A percentile compares a stretch with the other conserved stretches of the same genome.
Conservation (phyloP, 2,113 vertebrate species). For the Proterorhinus semilunaris region DNA sequence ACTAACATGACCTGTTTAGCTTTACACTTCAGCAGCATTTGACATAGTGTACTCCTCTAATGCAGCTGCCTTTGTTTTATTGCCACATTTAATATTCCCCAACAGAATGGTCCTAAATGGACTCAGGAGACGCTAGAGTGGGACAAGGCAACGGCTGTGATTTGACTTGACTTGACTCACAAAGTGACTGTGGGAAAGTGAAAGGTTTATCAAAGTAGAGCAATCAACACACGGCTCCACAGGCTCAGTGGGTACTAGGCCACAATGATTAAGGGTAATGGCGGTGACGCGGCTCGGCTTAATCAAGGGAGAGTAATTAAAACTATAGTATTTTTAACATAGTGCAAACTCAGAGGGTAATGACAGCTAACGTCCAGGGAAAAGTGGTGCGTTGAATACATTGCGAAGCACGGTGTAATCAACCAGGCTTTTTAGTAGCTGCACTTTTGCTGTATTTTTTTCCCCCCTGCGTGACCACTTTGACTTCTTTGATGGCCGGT, state of each 20-base stretch:
- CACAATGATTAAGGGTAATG: constrained; percentile 11
- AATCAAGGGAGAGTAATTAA: constrained; percentile 1
- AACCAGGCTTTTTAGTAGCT: neutral
- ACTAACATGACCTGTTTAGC: neutral
- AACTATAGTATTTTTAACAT: constrained; percentile 6
- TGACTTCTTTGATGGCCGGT: neutral
- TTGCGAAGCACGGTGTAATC: neutral
- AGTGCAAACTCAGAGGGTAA: neutral
- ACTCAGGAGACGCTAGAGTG: neutral
- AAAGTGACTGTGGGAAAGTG: constrained; percentile 13
- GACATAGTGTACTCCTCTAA: neutral
- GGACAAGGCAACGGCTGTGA: neutral
- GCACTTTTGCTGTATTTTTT: neutral
- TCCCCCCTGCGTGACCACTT: neutral
- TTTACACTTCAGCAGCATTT: neutral
- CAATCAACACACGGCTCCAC: constrained; percentile 14
- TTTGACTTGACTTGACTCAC: neutral
- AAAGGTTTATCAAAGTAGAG: constrained; percentile 10
- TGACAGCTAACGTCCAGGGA: neutral
- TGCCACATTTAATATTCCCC: neutral
- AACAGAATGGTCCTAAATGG: neutral
- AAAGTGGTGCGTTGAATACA: neutral
- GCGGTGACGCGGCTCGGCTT: neutral
- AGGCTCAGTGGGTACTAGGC: constrained; percentile 2
- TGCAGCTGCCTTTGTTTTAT: neutral